These are phyloP conservation scores for Agrilus mali DNA, from an alignment of 2,888 invertebrate species.

Conservation along the genomic window DNA sequence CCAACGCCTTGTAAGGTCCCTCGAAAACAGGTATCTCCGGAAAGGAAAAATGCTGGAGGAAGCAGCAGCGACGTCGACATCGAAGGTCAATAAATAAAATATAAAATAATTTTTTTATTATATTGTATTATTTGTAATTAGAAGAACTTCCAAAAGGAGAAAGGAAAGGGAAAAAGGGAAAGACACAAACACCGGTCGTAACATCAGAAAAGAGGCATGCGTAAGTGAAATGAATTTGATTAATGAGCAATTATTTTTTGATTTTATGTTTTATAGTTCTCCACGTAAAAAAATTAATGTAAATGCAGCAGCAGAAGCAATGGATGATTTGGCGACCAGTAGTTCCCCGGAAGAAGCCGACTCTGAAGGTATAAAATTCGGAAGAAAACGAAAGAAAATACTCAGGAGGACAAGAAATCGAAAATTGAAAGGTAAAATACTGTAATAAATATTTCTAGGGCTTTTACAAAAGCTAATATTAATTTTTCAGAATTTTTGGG, in stretches of 20 bases:
- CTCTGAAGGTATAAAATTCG: constrained; percentile 23
- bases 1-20: constrained; percentile 41
- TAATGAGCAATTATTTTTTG: neutral
- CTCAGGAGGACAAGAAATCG: constrained; percentile 50
- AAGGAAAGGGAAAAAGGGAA: constrained; percentile 10
- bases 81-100: constrained; percentile 2
- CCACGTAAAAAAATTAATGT: constrained; percentile 2
- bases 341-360: no score
- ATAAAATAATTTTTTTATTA: constrained; percentile 4
- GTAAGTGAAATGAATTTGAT: neutral
- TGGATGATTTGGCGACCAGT: no score
- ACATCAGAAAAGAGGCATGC: no score
- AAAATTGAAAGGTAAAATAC: constrained; percentile 29
- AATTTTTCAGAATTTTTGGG: constrained; percentile 3
- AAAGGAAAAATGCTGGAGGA: constrained; percentile 20
- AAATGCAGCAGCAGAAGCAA: constrained; percentile 6
- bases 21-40: constrained; percentile 21
- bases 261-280: constrained; percentile 3
- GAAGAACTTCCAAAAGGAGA: constrained; percentile 10
- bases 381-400: constrained; percentile 39
- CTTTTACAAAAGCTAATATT: neutral
- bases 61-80: constrained; percentile 12
- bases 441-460: neutral
- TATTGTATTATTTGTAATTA: constrained; percentile 1
- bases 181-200: constrained; percentile 3